Evolutionary conservation across 30 jellyfish, hydroid and myxozoan species (phyloP), one percentile per base, ranked within the genome.

Genomic region (Pelagia noctiluca): DNA sequence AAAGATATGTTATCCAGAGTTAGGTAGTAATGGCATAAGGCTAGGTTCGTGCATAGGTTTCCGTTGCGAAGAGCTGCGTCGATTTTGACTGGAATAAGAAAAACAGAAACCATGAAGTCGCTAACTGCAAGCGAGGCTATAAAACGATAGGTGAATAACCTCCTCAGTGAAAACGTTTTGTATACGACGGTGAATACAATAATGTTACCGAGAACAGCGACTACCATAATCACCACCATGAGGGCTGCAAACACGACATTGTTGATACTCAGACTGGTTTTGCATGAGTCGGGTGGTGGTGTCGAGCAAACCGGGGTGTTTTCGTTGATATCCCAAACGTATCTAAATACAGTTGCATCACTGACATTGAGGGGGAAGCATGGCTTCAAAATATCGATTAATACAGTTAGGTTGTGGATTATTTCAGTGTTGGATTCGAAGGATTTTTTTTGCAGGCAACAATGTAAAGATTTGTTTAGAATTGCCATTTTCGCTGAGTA

Each of bases 81-180:
- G 0, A 78, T 54, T n/a, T 77, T 85, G 25, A 87, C 84, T 7
- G 99, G 99, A 37, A 94, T 82, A 22, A 94, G 82, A 63, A 94
- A 68, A 26, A 88, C 12, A 10, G 90, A 96, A 1, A 88, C 97
- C 71, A 87, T 57, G 2, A 94, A 60, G 54, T 94, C 99, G 70
- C 97, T 87, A 72, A 88, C 85, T 13, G 99, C 99, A 38, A 94
- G 68, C 7, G 99, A 94, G 18, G 90, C 85, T 24, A 94, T 94
- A 86, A 94, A 94, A 1, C 42, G 87, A 33, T 94, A 82, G 25
- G 99, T 69, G 32, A 74, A 26, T 7, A 54, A 36, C 25, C 50
- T 67, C 31, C 97, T 71, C n/a, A 88, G 76, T 50, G 54, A 23
- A 29, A 71, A 48, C 4, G 93, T 49, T 23, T 74, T 67, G 72